Conservation (phyloP, 2,113 vertebrate genomes). For the Brachirus orientalis region DNA sequence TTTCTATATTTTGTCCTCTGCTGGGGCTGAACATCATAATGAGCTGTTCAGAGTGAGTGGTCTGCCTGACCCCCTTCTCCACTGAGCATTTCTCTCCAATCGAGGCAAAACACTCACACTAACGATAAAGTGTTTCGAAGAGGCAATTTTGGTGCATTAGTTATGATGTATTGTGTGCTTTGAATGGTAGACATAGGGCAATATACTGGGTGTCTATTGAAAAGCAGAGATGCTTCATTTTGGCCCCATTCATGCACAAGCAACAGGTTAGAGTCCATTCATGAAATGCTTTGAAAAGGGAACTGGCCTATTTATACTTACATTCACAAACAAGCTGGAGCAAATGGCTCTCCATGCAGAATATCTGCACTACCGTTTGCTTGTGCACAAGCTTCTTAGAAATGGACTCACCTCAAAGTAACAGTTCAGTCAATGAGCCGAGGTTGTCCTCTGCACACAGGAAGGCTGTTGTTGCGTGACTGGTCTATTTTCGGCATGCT, state of each 20-base stretch:
- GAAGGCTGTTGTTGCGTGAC: slow-evolving; percentile 69
- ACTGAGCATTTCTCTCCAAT: slow-evolving; percentile 30
- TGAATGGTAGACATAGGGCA: slow-evolving; percentile 26
- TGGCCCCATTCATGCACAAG: slow-evolving; percentile 16
- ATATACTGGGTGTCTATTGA: slow-evolving; percentile 38
- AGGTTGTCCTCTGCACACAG: slow-evolving; percentile 60
- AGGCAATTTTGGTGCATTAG: slow-evolving; percentile 61
- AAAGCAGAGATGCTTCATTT: not conserved
- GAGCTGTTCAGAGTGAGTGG: slow-evolving; percentile 4
- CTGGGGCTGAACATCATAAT: slow-evolving; percentile 13
- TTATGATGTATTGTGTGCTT: slow-evolving; percentile 24
- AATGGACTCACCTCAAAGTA: slow-evolving; percentile 23
- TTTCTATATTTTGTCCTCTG: slow-evolving; percentile 1
- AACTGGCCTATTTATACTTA: not conserved
- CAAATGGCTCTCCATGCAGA: slow-evolving; percentile 6
- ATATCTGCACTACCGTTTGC: not conserved
- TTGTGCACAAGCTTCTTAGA: slow-evolving; percentile 20
- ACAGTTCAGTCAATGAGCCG: slow-evolving; percentile 50
- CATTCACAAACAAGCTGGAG: not conserved
- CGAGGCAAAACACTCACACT: slow-evolving; percentile 50
- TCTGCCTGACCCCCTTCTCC: slow-evolving; percentile 2
- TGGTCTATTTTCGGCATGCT: slow-evolving; percentile 77
- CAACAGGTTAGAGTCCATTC: slow-evolving; percentile 34
- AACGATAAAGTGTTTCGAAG: slow-evolving; percentile 50
- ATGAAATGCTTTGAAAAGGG: slow-evolving; percentile 20